These are phyloP conservation scores for Alviniconcha strummeri DNA, from an alignment of 2,888 invertebrate genomes.

Conservation along the genomic window DNA sequence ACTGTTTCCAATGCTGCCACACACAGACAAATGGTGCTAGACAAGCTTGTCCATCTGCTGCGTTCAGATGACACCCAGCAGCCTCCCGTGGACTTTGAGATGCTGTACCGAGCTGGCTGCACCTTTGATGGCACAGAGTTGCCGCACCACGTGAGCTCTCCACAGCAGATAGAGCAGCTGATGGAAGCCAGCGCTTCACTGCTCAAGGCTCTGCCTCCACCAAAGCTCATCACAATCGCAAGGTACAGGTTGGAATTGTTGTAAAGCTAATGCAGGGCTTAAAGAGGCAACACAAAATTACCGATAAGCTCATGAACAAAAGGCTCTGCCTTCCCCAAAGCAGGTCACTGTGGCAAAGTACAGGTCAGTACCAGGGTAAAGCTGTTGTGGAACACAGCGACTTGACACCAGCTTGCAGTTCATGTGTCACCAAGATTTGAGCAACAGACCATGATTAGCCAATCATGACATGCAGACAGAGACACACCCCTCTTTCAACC, in stretches of 20 bases:
- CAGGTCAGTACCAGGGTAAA: no score
- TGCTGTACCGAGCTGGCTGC: slow-evolving; percentile 90
- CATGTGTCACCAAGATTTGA: no score
- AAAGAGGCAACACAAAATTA: background rate
- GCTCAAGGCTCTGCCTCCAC: slow-evolving; percentile 79
- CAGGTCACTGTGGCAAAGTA: no score
- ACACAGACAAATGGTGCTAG: background rate
- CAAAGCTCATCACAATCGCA: slow-evolving; percentile 86
- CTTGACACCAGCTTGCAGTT: no score
- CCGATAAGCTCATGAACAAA: no score
- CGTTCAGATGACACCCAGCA: background rate
- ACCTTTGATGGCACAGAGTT: slow-evolving; percentile 87
- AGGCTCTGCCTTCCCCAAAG: no score
- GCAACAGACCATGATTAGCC: no score
- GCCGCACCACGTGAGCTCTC: slow-evolving; percentile 87
- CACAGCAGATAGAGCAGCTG: slow-evolving; percentile 80
- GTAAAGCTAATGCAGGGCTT: background rate
- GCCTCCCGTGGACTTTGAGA: slow-evolving; percentile 80
- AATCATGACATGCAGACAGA: no score
- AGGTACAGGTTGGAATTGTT: slow-evolving; percentile 56
- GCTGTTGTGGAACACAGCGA: no score
- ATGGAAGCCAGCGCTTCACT: slow-evolving; percentile 78
- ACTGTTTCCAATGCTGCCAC: background rate
- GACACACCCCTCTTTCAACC: no score
- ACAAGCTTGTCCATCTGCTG: background rate